Base-by-base conservation (phyloP, 1,140 invertebrate species). In the Neodiprion virginianus region DNA sequence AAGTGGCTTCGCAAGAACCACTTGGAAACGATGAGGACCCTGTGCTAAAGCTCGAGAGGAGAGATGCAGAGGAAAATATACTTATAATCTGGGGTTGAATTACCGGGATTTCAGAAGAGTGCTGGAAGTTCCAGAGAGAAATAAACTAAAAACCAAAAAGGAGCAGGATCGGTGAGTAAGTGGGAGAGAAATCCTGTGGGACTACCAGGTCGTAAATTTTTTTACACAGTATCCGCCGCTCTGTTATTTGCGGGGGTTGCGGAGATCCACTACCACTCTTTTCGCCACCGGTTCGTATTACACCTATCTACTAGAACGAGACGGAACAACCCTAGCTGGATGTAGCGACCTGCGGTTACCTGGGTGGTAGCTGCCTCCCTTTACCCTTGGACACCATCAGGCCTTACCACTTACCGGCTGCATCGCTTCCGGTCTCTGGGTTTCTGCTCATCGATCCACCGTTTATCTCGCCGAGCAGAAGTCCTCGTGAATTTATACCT, bases 241-340 rank as follows among this genome's bases (percentile, higher is more conserved):
- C 53, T 61, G 53, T 61, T 61, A 61, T 61, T 61, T 61, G 53
- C 53, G 53, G 53, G 53, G 53, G 53, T 61, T 61, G 53, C 8
- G 53, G 53, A 14, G 11, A 12, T 61, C 53, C 53, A 17, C 50
- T 21, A 14, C 5, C n/a, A 61, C 53, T 61, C 53, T 61, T 61
- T 61, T 61, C n/a, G n/a, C 53, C 53, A 12, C 53, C 11, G 53
- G 53, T 14, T 61, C 53, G 11, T 61, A 61, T 61, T 61, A 14
- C 8, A 14, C 53, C 11, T 21, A 21, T 8, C 53, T 8, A 40
- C 53, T 61, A 8, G 53, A 61, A 61, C 53, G n/a, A 61, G 11
- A 12, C 53, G 53, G 53, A 61, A 61, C 53, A 61, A 61, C 53
- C 53, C 53, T 17, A 17, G n/a, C 11, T 61, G 5, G 53, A 12